Evolutionary conservation across 2,888 invertebrate genomes (phyloP).

Genomic region (Lepidochitona cinerea): DNA sequence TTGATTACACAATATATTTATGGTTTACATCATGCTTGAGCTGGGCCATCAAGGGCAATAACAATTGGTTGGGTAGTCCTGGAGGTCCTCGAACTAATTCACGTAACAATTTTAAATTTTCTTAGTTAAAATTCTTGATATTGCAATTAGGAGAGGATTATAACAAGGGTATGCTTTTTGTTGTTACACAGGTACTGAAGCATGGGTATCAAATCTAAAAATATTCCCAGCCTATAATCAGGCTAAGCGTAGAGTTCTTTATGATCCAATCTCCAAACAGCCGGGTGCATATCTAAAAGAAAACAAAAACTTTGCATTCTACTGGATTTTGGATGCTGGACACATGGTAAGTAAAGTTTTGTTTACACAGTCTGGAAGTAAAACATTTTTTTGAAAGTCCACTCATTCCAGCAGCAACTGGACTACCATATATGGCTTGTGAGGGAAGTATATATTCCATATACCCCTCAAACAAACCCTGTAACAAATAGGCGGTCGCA

Average conservation of each 20-base stretch:
- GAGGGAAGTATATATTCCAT: too few relatives aligned
- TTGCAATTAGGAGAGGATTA: background rate
- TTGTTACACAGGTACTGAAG: constrained; percentile 76
- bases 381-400: too few relatives aligned
- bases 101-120: background rate
- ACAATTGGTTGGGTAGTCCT: too few relatives aligned
- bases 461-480: too few relatives aligned
- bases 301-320: constrained; percentile 80
- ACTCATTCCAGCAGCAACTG: too few relatives aligned
- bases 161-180: background rate
- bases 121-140: background rate
- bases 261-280: constrained; percentile 74
- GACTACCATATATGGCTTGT: too few relatives aligned
- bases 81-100: too few relatives aligned
- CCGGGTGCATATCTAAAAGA: constrained; percentile 83
- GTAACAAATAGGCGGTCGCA: too few relatives aligned
- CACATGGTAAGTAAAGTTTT: constrained; percentile 87
- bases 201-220: constrained; percentile 82
- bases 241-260: constrained; percentile 75
- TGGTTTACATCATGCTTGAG: too few relatives aligned
- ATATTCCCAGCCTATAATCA: constrained; percentile 78
- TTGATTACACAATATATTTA: too few relatives aligned
- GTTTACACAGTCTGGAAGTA: too few relatives aligned
- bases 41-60: too few relatives aligned
- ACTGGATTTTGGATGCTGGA: constrained; percentile 85